Evolutionary conservation across 2,113 vertebrate species (phyloP).

Genomic region (Ceyx margarethae): DNA sequence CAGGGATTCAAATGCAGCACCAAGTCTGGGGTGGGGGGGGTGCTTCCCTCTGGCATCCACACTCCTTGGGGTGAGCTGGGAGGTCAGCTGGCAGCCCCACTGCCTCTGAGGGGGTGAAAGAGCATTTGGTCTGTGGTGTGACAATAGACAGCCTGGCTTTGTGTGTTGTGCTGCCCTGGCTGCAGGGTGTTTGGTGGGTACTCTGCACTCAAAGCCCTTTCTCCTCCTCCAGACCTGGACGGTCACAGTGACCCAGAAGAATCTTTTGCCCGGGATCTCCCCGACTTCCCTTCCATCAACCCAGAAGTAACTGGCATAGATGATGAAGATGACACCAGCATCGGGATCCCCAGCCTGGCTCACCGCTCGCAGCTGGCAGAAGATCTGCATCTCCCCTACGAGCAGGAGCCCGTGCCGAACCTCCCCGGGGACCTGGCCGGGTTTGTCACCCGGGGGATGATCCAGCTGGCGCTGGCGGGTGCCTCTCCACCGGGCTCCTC

Average conservation of each 20-base stretch:
- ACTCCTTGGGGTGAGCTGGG: neutral
- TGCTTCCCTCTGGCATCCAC: neutral
- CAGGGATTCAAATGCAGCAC: neutral
- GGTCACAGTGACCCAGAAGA: conserved; percentile 95
- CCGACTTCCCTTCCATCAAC: conserved; percentile 95
- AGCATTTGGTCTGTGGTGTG: neutral
- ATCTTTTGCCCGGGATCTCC: conserved; percentile 91
- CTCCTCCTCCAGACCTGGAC: conserved; percentile 81
- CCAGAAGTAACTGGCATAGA: conserved; percentile 87
- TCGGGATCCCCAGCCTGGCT: conserved; percentile 87
- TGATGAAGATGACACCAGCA: conserved; percentile 94
- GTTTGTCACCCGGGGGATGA: conserved; percentile 90
- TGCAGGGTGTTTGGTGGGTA: neutral
- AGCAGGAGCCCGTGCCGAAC: conserved; percentile 77
- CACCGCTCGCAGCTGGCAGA: conserved; percentile 67
- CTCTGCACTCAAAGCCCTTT: neutral
- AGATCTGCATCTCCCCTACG: conserved; percentile 74
- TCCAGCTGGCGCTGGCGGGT: conserved; percentile 87
- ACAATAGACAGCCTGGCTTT: neutral
- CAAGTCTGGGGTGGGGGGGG: neutral
- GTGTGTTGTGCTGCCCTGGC: neutral
- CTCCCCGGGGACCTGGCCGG: conserved; percentile 82
- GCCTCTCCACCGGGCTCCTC: conserved; percentile 70
- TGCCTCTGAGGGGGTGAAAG: too few species aligned
- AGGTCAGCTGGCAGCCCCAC: neutral